Evolutionary conservation across 1,140 invertebrate genomes (phyloP).

Genomic region (Condylostylus longicornis): DNA sequence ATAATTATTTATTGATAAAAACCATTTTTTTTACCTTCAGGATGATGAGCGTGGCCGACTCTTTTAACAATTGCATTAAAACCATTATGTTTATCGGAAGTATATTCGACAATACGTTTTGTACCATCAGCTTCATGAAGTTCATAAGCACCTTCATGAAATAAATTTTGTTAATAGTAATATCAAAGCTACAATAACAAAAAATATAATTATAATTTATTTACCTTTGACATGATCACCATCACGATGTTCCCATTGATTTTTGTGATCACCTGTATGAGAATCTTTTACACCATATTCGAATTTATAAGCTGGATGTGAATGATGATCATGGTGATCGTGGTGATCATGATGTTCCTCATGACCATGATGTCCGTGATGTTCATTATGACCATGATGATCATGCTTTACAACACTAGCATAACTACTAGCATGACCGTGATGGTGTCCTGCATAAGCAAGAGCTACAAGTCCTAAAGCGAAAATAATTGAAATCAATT

Average conservation of each 20-base stretch:
- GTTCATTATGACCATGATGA: no score
- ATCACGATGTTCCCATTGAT: conserved; percentile 43
- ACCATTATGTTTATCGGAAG: conserved; percentile 37
- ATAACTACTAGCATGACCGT: no score
- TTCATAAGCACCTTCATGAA: conserved; percentile 35
- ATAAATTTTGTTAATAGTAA: background rate
- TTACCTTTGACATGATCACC: conserved; percentile 45
- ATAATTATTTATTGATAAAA: no score
- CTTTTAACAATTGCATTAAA: conserved; percentile 42
- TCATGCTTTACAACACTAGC: no score
- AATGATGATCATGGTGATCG: conserved; percentile 19
- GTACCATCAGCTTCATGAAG: conserved; percentile 45
- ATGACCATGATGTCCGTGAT: conserved; percentile 11
- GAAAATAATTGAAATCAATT: no score
- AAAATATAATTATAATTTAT: background rate
- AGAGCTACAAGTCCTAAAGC: no score
- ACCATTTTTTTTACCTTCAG: no score
- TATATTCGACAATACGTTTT: conserved; percentile 44
- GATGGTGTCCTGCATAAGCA: no score
- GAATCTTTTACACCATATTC: conserved; percentile 58
- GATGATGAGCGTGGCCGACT: conserved; percentile 35
- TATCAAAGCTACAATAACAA: background rate
- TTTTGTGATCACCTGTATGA: conserved; percentile 54
- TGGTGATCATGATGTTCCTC: conserved; percentile 4
- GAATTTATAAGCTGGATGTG: conserved; percentile 49